A percentile compares a stretch with the other conserved stretches of the same genome.
phyloP scores from a whole-genome alignment of 2,113 vertebrate genomes.

The Pelmatolapia mariae region DNA sequence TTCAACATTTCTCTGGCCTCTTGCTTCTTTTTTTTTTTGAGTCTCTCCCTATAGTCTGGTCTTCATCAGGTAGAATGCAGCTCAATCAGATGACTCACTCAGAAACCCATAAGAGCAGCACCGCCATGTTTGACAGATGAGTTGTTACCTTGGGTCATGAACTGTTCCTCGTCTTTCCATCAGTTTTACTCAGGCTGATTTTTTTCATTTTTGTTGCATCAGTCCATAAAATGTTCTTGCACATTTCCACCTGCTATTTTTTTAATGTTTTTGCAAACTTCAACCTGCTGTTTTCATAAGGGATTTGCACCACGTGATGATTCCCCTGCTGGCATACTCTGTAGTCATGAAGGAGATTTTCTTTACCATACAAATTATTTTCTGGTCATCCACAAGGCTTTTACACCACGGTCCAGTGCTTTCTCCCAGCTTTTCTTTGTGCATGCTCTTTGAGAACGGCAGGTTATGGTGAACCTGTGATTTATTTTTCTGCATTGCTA shows the following conservation, averaged over 20 bases:
- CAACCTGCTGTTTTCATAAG: neutral
- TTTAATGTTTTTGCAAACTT: neutral
- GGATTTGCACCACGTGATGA: neutral
- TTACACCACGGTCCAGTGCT: neutral
- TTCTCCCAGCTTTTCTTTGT: neutral
- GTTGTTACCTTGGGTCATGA: neutral
- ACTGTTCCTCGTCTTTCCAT: neutral
- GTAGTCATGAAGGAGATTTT: neutral
- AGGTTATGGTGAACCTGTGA: neutral
- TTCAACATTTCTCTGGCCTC: neutral
- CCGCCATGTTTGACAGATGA: neutral
- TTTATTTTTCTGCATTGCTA: neutral
- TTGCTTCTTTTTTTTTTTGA: neutral
- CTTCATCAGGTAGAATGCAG: neutral
- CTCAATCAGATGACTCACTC: neutral
- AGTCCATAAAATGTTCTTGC: neutral
- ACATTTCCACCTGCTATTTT: neutral
- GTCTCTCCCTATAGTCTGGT: neutral
- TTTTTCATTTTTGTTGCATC: neutral
- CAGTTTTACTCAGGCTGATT: neutral
- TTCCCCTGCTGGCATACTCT: neutral
- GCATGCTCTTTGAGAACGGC: neutral
- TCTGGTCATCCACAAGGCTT: neutral
- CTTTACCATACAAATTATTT: neutral
- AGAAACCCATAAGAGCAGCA: neutral